Evolutionary conservation across 2,888 invertebrate species (phyloP).

Genomic region (Scrobipalpa costella): DNA sequence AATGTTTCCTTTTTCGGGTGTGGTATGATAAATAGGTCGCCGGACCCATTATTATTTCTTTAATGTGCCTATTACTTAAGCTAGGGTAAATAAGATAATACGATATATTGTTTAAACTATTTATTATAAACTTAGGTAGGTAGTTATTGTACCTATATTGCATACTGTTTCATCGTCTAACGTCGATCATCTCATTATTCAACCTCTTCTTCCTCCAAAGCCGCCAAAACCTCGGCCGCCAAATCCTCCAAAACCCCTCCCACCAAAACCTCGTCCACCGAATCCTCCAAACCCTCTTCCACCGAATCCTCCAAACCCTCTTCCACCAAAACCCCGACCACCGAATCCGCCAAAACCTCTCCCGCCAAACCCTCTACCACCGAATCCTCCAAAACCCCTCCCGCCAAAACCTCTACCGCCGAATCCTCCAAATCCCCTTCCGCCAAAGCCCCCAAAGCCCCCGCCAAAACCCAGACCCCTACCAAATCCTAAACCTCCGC

Average conservation of each 20-base stretch:
- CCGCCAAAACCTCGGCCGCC: conserved; percentile 8
- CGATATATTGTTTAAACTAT: too few relatives aligned
- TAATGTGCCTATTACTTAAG: too few relatives aligned
- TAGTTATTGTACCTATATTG: too few relatives aligned
- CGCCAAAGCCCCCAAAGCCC: conserved; percentile 32
- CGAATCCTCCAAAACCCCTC: conserved; percentile 33
- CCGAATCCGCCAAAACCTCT: conserved; percentile 32
- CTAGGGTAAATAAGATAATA: too few relatives aligned
- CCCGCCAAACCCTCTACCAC: conserved; percentile 22
- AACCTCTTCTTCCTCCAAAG: conserved; percentile 24
- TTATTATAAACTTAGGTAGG: too few relatives aligned
- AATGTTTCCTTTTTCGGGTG: too few relatives aligned
- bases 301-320: conserved; percentile 27
- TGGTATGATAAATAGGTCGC: too few relatives aligned
- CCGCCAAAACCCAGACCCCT: conserved; percentile 33
- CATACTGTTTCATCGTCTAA: conserved; percentile 15
- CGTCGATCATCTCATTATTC: not conserved
- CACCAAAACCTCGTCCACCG: conserved; percentile 13
- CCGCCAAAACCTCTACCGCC: conserved; percentile 33
- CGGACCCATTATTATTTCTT: too few relatives aligned
- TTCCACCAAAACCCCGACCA: not conserved
- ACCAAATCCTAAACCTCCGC: conserved; percentile 34
- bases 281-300: conserved; percentile 29
- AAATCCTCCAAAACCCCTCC: conserved; percentile 20
- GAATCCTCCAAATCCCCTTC: conserved; percentile 35